Evolutionary conservation across 2,797 vertebrate genomes (phyloP).

Genomic region (Peromyscus aztecus): DNA sequence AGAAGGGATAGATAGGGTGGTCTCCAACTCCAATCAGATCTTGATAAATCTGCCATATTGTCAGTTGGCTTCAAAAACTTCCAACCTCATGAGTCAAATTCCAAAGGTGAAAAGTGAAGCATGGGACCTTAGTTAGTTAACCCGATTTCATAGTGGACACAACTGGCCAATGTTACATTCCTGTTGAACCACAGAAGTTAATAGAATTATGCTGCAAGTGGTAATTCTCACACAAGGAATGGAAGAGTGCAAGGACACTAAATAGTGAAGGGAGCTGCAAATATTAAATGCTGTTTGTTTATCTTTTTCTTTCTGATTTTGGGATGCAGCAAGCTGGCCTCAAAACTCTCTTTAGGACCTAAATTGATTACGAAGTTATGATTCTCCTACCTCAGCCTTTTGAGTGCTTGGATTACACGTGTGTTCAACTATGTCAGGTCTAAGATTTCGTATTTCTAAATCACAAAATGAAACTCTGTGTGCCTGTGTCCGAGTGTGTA

Average conservation of each 20-base stretch:
- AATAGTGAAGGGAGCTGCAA: not conserved
- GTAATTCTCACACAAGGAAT: slow-evolving; percentile 10
- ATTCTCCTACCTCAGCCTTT: not conserved
- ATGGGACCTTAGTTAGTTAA: not conserved
- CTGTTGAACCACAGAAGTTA: not conserved
- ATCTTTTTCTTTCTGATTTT: not conserved
- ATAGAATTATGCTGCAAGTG: not conserved
- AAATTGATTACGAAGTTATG: not conserved
- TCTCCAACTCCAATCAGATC: not conserved
- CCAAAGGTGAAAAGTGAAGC: slow-evolving; percentile 18
- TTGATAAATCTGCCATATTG: not conserved
- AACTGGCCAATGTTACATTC: not conserved
- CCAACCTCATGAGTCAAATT: not conserved
- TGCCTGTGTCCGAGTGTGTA: not conserved
- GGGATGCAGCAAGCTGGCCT: not conserved
- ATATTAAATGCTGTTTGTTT: not conserved
- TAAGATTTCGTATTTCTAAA: not conserved
- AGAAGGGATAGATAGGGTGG: not conserved
- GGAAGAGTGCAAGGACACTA: not conserved
- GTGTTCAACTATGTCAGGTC: not conserved
- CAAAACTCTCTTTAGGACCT: not conserved
- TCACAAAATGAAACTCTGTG: not conserved
- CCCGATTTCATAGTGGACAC: not conserved
- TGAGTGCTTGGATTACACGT: not conserved
- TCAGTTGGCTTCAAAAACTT: slow-evolving; percentile 42